A percentile compares a stretch with the other conserved stretches of the same genome.
Evolutionary conservation across 2,113 vertebrate genomes (phyloP).

Genomic region (Brevimyrus niger): DNA sequence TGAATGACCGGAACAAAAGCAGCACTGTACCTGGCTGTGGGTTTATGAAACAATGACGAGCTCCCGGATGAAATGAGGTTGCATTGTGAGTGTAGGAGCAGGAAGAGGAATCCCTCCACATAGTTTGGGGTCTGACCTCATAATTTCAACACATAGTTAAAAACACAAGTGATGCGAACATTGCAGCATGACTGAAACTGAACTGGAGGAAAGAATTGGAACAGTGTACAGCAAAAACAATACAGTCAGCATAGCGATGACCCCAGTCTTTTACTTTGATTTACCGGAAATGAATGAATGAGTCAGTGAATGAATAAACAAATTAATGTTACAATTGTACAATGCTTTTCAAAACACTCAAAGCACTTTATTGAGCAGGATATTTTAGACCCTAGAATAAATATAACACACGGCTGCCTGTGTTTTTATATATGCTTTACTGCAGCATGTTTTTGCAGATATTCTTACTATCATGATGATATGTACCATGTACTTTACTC

Average conservation of each 20-base stretch:
- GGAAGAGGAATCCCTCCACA: constrained; percentile 60
- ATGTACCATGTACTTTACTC: background rate
- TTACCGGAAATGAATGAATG: background rate
- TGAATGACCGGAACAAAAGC: constrained; percentile 76
- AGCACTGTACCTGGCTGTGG: constrained; percentile 74
- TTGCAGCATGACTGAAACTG: background rate
- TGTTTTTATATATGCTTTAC: background rate
- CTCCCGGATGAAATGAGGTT: constrained; percentile 76
- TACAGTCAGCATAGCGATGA: background rate
- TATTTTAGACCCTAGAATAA: background rate
- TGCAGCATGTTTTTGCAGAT: background rate
- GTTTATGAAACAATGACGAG: constrained; percentile 69
- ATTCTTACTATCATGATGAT: background rate
- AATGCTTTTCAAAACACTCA: background rate
- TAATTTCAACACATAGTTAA: constrained; percentile 56
- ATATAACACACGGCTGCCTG: background rate
- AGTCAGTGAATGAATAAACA: background rate
- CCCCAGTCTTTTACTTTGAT: background rate
- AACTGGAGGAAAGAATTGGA: background rate
- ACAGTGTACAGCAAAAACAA: background rate
- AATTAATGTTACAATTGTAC: background rate
- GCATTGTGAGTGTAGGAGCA: constrained; percentile 48
- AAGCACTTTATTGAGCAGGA: background rate
- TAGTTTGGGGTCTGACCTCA: constrained; percentile 54
- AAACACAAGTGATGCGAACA: background rate